Percentiles rank a stretch among this genome's conserved stretches.
Conservation (phyloP, 2,113 vertebrate species). For the Carlito syrichta region DNA sequence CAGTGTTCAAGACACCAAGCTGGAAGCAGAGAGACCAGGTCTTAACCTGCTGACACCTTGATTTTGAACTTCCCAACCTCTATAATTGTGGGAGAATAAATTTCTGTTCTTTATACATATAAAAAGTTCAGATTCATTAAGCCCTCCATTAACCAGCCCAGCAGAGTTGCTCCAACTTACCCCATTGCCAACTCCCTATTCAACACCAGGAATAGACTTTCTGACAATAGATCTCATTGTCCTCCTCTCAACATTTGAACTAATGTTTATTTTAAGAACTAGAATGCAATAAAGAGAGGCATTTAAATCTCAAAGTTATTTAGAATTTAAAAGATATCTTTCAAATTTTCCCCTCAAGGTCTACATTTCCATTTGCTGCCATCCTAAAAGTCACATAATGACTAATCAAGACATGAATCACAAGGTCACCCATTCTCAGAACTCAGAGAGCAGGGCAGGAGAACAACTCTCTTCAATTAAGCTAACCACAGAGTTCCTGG, state of each 20-base stretch:
- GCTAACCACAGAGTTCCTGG: neutral
- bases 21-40: too few species aligned
- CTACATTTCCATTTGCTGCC: neutral
- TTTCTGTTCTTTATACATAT: too few species aligned
- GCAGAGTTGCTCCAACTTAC: neutral
- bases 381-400: constrained; percentile 11
- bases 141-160: neutral
- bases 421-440: neutral
- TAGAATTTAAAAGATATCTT: constrained; percentile 31
- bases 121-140: neutral
- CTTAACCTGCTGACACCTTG: too few species aligned
- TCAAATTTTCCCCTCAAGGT: constrained; percentile 12
- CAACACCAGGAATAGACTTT: neutral
- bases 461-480: neutral
- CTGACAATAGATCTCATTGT: neutral
- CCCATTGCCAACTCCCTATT: neutral
- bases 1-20: too few species aligned
- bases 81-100: too few species aligned
- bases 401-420: constrained; percentile 13
- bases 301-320: constrained; percentile 46
- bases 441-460: neutral
- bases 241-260: neutral
- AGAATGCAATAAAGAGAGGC: constrained; percentile 1
- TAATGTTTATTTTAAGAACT: constrained; percentile 33
- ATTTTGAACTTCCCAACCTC: too few species aligned